Evolutionary conservation across 2,113 vertebrate species (phyloP), one percentile per base, ranked within the genome.

Genomic region (Colius striatus): DNA sequence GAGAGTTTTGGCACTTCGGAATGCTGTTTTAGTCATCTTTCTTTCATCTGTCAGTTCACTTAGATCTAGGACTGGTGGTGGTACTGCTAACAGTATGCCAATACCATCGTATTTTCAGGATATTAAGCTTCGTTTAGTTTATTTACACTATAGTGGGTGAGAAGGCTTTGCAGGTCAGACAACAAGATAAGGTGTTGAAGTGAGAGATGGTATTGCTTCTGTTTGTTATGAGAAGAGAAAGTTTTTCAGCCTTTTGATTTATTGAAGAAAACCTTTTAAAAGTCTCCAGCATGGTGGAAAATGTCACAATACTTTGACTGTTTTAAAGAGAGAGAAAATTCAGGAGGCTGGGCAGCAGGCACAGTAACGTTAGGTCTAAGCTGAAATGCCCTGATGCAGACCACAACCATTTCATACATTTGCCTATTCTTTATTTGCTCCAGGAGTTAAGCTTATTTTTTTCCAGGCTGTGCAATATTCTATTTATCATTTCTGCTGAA

Each of bases 401-500:
- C 38, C 32, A 21, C 18, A 50, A 16, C 34, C 48, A 2, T 71
- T 87, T 47, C 36, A 23, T 30, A 32, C 11, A 9, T 22, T 75
- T 78, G 51, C 48, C 68, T 83, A 1, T 58, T 67, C 4, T 55
- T 77, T 17, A 7, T n/a, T 45, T 26, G 21, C 55, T 72, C 0
- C 32, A 68, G 53, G 87, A 67, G 29, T 43, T 72, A 47, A 16
- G 30, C 75, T 94, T 84, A 12, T 62, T 66, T 82, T 82, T 74
- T 83, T 65, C 30, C 19, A 38, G 60, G 58, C 66, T 85, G 20
- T 53, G 3, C n/a, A 84, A 27, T 60, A 78, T 8, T 85, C 47
- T 43, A n/a, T 84, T 67, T 92, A 72, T 79, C 1, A 70, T 96
- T 82, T 98, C 97, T 98, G 98, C 98, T 98, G 97, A 98, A 97